Evolutionary conservation across 1,140 invertebrate genomes (phyloP), one percentile per base, ranked within the genome.

Genomic region (Panulirus ornatus): DNA sequence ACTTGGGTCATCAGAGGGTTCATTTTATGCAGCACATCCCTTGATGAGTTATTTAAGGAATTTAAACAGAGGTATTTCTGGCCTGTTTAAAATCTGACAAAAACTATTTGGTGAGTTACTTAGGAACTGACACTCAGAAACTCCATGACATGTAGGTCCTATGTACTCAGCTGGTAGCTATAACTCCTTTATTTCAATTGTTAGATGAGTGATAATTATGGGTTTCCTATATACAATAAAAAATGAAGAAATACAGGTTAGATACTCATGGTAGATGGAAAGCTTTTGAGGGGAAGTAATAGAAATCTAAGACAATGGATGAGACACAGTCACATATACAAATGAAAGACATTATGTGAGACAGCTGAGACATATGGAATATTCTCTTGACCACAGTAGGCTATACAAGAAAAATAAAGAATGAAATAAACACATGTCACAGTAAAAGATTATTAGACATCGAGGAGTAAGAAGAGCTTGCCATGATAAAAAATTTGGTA

Each of bases 71-170:
- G n/a, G n/a, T n/a, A n/a, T n/a, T n/a, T n/a, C n/a, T n/a, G n/a
- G n/a, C n/a, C n/a, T n/a, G n/a, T n/a, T n/a, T n/a, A n/a, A n/a
- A n/a, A 19, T 27, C 11, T 78, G 42, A 44, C 40, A 27, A 42
- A 47, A 36, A 3, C 44, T 14, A 78, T 44, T 38, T 78, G 14
- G 40, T 44, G 75, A 47, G 40, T 78, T 44, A 78, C 75, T 78
- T 78, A 78, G 44, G 75, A 78, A 78, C 27, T n/a, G 75, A 78
- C 40, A 47, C 22, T 30, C 14, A 66, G 58, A 78, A 44, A 78
- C 75, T 78, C 44, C 75, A 78, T 78, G 75, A 47, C 44, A 30
- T 78, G 75, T 78, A 47, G 75, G 75, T 78, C 44, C 40, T 47
- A 78, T 27, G 30, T 78, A 78, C 75, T 47, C 40, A 42, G 36